Base-by-base conservation (phyloP, 2,797 vertebrate species). In the Diplodus puntazzo region DNA sequence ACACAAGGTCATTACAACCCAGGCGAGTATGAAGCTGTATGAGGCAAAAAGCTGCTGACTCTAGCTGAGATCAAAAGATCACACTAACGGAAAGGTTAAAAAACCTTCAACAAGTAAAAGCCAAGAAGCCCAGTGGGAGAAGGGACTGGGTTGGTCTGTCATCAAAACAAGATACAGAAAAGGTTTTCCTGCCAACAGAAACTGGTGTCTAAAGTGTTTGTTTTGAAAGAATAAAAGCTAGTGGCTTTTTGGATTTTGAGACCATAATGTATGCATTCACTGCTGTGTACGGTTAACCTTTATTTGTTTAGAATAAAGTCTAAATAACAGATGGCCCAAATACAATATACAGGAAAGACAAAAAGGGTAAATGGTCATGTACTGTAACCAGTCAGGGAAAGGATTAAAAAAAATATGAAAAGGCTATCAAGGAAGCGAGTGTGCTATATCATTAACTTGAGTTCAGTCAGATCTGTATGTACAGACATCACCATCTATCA, bases 1-100 rank as follows among this genome's bases (percentile, higher is more conserved):
- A 49, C 11, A 68, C 39, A 48, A 61, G 49, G 30, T 66, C 60
- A 57, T 34, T 59, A 62, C 16, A 62, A 53, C 61, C 43, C 43
- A 39, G 34, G 46, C 27, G 43, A 73, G 27, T 12, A 43, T 25
- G 14, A 53, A 46, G 17, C 16, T 50, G n/a, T 50, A 18, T 34
- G 18, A 21, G 17, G 45, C 25, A 59, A 48, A 50, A 5, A 27
- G 42, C 30, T 50, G 21, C 45, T 50, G 53, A 42, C 16, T 25
- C 18, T 54, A 30, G 13, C 42, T 59, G 34, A n/a, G n/a, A n/a
- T n/a, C n/a, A n/a, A 13, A 14, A 42, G 27, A 52, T 73, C 2
- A n/a, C 17, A 21, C 17, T 8, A 49, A 34, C 4, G 9, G 9
- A 27, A 27, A 75, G 4, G 14, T 21, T 2, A 67, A 21, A n/a